These are phyloP conservation scores for Sinocyclocheilus maitianheensis DNA, from an alignment of 2,113 vertebrate species.

Conservation along the genomic window DNA sequence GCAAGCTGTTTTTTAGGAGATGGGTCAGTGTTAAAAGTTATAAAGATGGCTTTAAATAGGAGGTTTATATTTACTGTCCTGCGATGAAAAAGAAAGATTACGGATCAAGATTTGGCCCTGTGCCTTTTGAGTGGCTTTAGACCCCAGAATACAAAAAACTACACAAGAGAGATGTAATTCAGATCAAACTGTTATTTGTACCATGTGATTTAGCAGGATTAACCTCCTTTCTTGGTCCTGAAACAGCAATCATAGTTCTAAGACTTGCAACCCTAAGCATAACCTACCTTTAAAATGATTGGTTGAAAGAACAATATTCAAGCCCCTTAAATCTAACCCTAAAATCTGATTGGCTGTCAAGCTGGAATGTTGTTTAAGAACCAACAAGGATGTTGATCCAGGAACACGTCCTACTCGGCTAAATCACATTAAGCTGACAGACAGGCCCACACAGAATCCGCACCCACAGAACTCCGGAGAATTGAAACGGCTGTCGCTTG, in stretches of 20 bases:
- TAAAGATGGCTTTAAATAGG: conserved; percentile 26
- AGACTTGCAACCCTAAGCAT: not conserved
- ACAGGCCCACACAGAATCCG: conserved; percentile 38
- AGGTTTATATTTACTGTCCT: conserved; percentile 28
- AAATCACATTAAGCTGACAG: conserved; percentile 27
- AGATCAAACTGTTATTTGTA: not conserved
- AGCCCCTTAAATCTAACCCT: not conserved
- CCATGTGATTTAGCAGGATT: conserved; percentile 12
- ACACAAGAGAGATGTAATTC: not conserved
- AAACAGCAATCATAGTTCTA: not conserved
- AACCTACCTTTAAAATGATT: not conserved
- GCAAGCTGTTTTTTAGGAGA: not conserved
- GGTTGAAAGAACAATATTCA: not conserved
- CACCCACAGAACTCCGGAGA: conserved; percentile 12
- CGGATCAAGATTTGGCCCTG: not conserved
- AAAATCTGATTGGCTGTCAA: conserved; percentile 3
- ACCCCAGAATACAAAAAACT: not conserved
- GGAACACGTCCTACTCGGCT: not conserved
- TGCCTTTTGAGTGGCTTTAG: conserved; percentile 16
- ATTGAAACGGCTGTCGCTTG: conserved; percentile 1
- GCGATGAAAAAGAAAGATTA: conserved; percentile 23
- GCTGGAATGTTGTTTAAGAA: conserved; percentile 29
- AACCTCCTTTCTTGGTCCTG: not conserved
- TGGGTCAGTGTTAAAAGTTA: conserved; percentile 35
- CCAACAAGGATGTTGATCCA: conserved; percentile 14